Evolutionary conservation across 1,140 invertebrate genomes (phyloP).

Genomic region (Saccostrea glomerata): DNA sequence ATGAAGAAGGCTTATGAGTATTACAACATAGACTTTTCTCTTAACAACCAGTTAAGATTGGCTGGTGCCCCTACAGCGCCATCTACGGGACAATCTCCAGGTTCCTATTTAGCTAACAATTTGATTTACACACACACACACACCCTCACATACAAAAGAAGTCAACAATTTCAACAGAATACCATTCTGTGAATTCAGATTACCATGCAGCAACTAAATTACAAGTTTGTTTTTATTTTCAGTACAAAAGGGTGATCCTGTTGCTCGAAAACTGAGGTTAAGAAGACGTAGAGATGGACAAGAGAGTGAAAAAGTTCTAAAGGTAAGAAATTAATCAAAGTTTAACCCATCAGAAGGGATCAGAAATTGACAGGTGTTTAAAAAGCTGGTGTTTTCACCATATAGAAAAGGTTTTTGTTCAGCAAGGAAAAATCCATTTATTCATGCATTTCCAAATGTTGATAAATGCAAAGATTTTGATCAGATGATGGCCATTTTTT

Average conservation of each 20-base stretch:
- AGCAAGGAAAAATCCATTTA: too few species aligned
- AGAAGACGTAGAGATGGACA: slow-evolving; percentile 85
- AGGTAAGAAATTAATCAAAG: slow-evolving; percentile 80
- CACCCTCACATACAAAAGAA: too few species aligned
- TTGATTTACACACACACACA: too few species aligned
- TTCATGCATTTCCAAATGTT: too few species aligned
- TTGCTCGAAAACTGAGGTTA: slow-evolving; percentile 90
- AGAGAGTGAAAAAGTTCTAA: slow-evolving; percentile 95
- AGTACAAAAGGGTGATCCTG: slow-evolving; percentile 88
- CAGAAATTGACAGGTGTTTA: too few species aligned
- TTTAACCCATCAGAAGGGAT: too few species aligned
- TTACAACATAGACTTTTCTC: slow-evolving; percentile 99
- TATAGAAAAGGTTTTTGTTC: too few species aligned
- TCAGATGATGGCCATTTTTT: too few species aligned
- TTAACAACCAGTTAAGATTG: slow-evolving; percentile 93
- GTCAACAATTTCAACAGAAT: not conserved
- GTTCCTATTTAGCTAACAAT: not conserved
- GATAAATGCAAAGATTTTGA: too few species aligned
- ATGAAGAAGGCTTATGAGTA: slow-evolving; percentile 89
- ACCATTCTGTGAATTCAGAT: not conserved
- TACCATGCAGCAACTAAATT: not conserved
- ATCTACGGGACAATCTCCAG: slow-evolving; percentile 67
- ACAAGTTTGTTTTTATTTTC: slow-evolving; percentile 48
- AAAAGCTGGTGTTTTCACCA: too few species aligned
- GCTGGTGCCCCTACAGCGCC: slow-evolving; percentile 92